These are phyloP conservation scores for Enteromius paludinosus DNA, from an alignment of 2,797 vertebrate genomes.

Conservation along the genomic window DNA sequence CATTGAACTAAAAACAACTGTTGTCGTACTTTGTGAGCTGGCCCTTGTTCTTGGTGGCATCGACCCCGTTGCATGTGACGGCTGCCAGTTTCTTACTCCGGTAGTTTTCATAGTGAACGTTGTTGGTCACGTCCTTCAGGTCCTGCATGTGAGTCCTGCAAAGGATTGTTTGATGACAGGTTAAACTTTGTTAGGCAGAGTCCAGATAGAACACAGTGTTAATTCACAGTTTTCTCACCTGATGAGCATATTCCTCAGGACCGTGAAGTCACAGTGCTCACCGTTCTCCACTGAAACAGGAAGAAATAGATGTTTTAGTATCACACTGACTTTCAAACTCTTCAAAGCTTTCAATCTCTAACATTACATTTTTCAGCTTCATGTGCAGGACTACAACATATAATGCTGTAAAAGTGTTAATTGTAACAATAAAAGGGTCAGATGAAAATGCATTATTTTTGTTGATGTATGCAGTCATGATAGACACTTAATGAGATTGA, in stretches of 20 bases:
- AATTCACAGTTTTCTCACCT: slow-evolving; percentile 66
- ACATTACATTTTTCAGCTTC: not conserved
- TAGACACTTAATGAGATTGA: slow-evolving; percentile 8
- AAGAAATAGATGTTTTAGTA: slow-evolving; percentile 40
- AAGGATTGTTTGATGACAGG: not conserved
- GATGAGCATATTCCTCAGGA: slow-evolving; percentile 83
- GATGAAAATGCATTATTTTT: slow-evolving; percentile 17
- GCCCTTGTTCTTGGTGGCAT: slow-evolving; percentile 76
- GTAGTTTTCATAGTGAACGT: slow-evolving; percentile 83
- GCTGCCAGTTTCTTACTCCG: slow-evolving; percentile 81
- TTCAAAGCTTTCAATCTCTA: not conserved
- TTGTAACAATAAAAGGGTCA: slow-evolving; percentile 1
- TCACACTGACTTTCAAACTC: not conserved
- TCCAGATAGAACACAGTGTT: not conserved
- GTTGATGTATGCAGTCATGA: slow-evolving; percentile 18
- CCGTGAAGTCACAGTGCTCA: slow-evolving; percentile 83
- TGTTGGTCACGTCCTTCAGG: slow-evolving; percentile 83
- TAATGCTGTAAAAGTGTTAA: slow-evolving; percentile 2
- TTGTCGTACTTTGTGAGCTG: slow-evolving; percentile 77
- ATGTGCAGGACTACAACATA: slow-evolving; percentile 1
- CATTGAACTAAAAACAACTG: not conserved
- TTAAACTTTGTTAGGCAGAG: not conserved
- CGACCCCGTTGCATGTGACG: slow-evolving; percentile 81
- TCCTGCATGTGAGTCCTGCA: slow-evolving; percentile 82
- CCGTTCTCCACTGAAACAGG: slow-evolving; percentile 82